Percentiles rank a stretch among this genome's conserved stretches.
Evolutionary conservation across 2,888 invertebrate species (phyloP).

Genomic region (Capitulum mitella): DNA sequence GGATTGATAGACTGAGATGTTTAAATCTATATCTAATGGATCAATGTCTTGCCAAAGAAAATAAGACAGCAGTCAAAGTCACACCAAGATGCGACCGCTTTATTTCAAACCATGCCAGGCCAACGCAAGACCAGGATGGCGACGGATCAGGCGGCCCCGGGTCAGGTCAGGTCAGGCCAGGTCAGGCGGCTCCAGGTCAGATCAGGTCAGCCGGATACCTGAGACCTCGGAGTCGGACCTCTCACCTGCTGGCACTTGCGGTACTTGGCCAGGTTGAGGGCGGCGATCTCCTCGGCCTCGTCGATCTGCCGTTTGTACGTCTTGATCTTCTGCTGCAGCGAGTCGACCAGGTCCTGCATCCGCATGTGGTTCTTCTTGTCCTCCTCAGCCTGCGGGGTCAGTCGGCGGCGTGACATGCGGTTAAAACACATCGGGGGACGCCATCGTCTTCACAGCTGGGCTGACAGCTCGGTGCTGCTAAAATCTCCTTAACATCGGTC

Average conservation of each 20-base stretch:
- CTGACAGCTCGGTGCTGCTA: no score
- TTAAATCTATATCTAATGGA: no score
- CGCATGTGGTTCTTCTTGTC: constrained; percentile 99
- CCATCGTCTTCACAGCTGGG: no score
- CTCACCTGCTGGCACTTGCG: constrained; percentile 67
- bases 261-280: constrained; percentile 96
- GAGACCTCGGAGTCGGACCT: no score
- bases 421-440: no score
- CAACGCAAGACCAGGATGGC: neutral
- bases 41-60: no score
- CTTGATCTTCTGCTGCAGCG: constrained; percentile 99
- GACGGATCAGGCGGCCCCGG: neutral
- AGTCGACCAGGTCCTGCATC: constrained; percentile 98
- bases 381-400: constrained; percentile 82
- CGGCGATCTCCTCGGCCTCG: constrained; percentile 95
- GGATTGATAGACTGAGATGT: no score
- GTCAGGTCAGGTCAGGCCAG: neutral
- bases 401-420: no score
- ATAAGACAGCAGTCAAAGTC: no score
- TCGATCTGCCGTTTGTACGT: constrained; percentile 99
- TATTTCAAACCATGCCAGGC: no score
- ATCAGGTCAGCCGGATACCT: neutral
- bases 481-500: no score
- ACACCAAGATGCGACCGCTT: no score
- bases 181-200: neutral